Conservation (phyloP, 2,888 invertebrate genomes). For the Petrolisthes cinctipes region DNA sequence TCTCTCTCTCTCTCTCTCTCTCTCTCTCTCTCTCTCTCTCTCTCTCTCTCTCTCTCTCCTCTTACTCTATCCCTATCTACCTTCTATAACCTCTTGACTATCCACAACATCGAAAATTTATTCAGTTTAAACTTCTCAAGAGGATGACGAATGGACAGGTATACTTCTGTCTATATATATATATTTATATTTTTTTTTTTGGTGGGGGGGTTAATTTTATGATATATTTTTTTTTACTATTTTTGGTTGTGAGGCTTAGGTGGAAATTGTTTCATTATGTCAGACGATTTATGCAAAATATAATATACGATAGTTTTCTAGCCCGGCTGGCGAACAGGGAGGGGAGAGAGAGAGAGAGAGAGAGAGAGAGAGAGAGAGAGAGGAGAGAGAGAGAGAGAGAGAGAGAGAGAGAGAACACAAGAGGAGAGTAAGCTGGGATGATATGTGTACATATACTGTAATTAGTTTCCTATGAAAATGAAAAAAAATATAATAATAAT, state of each 20-base stretch:
- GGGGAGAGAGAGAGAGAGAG: conserved; percentile 1
- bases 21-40: not conserved
- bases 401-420: not conserved
- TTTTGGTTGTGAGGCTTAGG: not conserved
- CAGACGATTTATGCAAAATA: conserved; percentile 18
- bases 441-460: no score
- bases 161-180: conserved; percentile 10
- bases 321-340: not conserved
- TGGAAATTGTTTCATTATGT: not conserved
- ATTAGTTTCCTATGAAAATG: no score
- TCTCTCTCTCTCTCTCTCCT: not conserved
- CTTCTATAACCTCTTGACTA: not conserved
- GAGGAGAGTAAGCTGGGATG: not conserved
- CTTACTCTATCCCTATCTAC: not conserved
- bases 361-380: conserved; percentile 10
- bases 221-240: not conserved
- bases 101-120: conserved; percentile 4
- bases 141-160: not conserved
- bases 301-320: conserved; percentile 5
- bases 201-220: not conserved
- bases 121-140: not conserved
- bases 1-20: not conserved
- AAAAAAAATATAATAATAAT: no score
- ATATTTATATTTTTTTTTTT: conserved; percentile 11
- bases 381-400: no score